A percentile compares a stretch with the other conserved stretches of the same genome.
Conservation (phyloP, 2,113 vertebrate genomes). For the Fregetta grallaria region DNA sequence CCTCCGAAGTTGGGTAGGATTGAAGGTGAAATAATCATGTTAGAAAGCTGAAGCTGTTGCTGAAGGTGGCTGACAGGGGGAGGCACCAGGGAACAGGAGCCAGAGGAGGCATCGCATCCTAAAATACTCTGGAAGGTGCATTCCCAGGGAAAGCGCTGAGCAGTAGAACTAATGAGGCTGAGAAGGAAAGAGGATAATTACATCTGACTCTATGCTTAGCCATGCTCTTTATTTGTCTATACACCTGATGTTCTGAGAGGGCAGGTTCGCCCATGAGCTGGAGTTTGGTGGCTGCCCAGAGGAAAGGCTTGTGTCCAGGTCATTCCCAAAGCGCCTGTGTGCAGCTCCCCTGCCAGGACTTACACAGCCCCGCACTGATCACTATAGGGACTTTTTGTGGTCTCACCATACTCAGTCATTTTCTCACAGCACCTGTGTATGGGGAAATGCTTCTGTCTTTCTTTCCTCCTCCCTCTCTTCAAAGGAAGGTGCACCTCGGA, state of each 20-base stretch:
- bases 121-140: accelerated
- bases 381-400: accelerated
- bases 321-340: accelerated
- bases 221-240: accelerated
- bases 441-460: neutral
- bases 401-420: accelerated
- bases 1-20: neutral
- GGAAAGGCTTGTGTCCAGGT: neutral
- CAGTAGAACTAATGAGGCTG: neutral
- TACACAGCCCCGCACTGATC: accelerated
- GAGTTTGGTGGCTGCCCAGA: neutral
- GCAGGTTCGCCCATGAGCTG: neutral
- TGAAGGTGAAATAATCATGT: neutral
- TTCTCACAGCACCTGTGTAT: accelerated
- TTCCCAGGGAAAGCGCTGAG: neutral
- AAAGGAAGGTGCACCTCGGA: neutral
- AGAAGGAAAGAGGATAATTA: neutral
- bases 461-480: neutral
- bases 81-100: neutral
- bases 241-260: accelerated
- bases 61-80: neutral
- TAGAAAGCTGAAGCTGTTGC: neutral
- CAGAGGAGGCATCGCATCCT: accelerated
- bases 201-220: accelerated
- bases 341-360: neutral